phyloP scores from a whole-genome alignment of 2,797 vertebrate genomes.

The Microctenopoma lineatum region DNA sequence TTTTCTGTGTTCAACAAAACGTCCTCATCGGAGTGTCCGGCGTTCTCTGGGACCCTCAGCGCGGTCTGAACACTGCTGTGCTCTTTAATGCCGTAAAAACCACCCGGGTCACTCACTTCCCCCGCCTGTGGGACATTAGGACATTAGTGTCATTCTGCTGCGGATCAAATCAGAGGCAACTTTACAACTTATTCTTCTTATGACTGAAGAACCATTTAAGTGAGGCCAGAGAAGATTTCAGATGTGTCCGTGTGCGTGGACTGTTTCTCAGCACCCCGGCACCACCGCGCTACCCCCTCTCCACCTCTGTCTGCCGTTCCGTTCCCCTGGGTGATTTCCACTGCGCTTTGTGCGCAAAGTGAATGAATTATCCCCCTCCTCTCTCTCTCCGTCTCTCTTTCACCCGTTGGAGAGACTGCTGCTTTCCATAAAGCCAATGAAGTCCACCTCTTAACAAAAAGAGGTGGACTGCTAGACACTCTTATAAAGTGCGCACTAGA shows the following conservation, averaged over 20 bases:
- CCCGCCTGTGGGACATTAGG: neutral
- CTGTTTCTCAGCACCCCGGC: conserved; percentile 55
- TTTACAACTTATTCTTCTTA: neutral
- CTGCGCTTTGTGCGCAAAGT: conserved; percentile 85
- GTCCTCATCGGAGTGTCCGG: neutral
- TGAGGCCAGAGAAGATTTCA: no score
- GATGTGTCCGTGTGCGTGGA: conserved; percentile 16
- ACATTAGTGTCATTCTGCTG: neutral
- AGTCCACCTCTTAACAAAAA: conserved; percentile 87
- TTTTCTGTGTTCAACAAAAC: neutral
- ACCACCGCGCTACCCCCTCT: conserved; percentile 65
- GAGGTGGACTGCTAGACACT: conserved; percentile 74
- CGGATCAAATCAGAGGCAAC: neutral
- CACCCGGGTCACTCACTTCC: neutral
- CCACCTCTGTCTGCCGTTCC: conserved; percentile 74
- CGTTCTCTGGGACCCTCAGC: neutral
- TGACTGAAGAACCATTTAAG: neutral
- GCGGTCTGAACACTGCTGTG: neutral
- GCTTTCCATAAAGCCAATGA: conserved; percentile 88
- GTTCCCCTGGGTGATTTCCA: conserved; percentile 83
- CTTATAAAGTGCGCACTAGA: conserved; percentile 71
- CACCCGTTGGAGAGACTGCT: conserved; percentile 82
- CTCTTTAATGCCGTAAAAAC: neutral
- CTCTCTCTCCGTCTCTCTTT: conserved; percentile 50
- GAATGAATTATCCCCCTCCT: conserved; percentile 79